Percentiles rank a stretch among this genome's conserved stretches.
These are phyloP conservation scores for Trematomus loennbergii DNA, from an alignment of 2,113 vertebrate genomes.

Conservation along the genomic window DNA sequence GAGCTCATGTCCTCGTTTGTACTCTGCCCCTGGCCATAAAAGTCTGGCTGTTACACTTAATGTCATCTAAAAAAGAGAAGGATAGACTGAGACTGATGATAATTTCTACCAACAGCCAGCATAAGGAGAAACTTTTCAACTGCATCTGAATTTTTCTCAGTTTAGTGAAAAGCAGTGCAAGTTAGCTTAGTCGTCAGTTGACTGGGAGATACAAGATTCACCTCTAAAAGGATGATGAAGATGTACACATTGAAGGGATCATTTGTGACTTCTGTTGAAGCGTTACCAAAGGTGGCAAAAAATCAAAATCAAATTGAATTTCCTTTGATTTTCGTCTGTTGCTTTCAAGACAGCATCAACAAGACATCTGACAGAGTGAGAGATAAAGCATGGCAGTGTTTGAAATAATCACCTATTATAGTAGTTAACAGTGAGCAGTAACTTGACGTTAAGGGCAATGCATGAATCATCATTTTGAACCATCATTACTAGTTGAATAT, in stretches of 20 bases:
- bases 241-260: background rate
- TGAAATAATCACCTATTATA: background rate
- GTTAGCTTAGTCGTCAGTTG: background rate
- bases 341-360: background rate
- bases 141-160: background rate
- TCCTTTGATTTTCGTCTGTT: background rate
- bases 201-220: background rate
- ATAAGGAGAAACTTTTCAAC: background rate
- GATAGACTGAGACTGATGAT: background rate
- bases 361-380: background rate
- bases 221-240: background rate
- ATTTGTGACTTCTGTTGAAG: background rate
- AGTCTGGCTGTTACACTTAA: slow-evolving; percentile 18
- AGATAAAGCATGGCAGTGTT: background rate
- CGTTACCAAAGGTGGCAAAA: background rate
- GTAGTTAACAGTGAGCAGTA: background rate
- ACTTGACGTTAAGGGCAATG: too few relatives aligned
- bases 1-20: slow-evolving; percentile 20
- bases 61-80: slow-evolving; percentile 15
- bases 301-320: background rate
- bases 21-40: slow-evolving; percentile 21
- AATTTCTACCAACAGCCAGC: background rate
- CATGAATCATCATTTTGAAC: too few relatives aligned
- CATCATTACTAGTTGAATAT: too few relatives aligned
- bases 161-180: background rate